Evolutionary conservation across 2,888 invertebrate genomes (phyloP).

Genomic region (Drosophila affinis): DNA sequence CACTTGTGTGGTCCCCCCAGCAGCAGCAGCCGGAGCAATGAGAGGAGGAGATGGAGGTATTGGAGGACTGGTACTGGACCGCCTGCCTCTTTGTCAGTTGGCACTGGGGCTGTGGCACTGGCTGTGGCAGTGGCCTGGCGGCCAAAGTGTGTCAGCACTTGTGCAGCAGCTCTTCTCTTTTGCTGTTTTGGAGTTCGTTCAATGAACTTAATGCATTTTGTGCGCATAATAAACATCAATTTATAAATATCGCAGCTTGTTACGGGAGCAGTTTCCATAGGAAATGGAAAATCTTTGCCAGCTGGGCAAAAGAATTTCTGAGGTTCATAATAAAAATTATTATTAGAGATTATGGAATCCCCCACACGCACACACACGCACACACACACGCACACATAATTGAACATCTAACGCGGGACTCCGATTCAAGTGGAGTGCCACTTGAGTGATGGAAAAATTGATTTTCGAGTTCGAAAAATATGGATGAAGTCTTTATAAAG

Average conservation of each 20-base stretch:
- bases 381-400: slow-evolving; percentile 18
- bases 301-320: slow-evolving; percentile 52
- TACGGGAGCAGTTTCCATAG: slow-evolving; percentile 59
- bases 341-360: slow-evolving; percentile 58
- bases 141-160: slow-evolving; percentile 77
- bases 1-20: slow-evolving; percentile 70
- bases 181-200: slow-evolving; percentile 52
- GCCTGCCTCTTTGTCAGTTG: slow-evolving; percentile 52
- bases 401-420: slow-evolving; percentile 4
- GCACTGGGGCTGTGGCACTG: slow-evolving; percentile 14
- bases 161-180: not conserved
- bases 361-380: slow-evolving; percentile 2
- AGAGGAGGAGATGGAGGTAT: too few species aligned
- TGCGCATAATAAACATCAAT: slow-evolving; percentile 68
- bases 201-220: slow-evolving; percentile 67
- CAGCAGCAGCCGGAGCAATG: slow-evolving; percentile 2
- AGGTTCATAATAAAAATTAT: slow-evolving; percentile 45
- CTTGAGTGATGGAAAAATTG: slow-evolving; percentile 61
- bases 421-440: slow-evolving; percentile 54
- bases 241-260: slow-evolving; percentile 68
- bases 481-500: slow-evolving; percentile 6
- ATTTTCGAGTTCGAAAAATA: slow-evolving; percentile 41
- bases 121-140: slow-evolving; percentile 45
- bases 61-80: slow-evolving; percentile 24
- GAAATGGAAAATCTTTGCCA: slow-evolving; percentile 52